These are phyloP conservation scores for Hyposoter didymator DNA, from an alignment of 2,888 invertebrate genomes.

Conservation along the genomic window DNA sequence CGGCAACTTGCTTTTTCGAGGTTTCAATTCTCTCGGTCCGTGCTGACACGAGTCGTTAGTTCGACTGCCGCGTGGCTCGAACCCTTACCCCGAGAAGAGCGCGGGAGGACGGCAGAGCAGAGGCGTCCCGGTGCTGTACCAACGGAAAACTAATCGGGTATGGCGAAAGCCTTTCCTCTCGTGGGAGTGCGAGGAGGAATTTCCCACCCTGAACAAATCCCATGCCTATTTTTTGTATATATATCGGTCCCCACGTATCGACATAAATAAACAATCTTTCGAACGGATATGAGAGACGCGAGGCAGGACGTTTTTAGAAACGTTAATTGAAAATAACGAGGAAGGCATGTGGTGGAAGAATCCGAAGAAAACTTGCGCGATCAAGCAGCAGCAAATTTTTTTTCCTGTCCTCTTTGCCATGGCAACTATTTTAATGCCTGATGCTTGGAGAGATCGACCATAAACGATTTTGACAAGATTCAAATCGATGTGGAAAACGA, in stretches of 20 bases:
- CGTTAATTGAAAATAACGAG: constrained; percentile 34
- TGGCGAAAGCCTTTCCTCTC: constrained; percentile 29
- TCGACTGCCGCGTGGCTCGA: constrained; percentile 59
- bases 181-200: constrained; percentile 16
- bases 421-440: neutral
- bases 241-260: neutral
- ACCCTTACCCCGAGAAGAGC: constrained; percentile 35
- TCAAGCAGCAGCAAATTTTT: neutral
- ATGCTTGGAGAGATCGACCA: neutral
- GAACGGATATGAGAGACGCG: neutral
- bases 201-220: constrained; percentile 6
- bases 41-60: constrained; percentile 49
- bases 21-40: constrained; percentile 3
- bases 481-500: neutral
- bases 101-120: constrained; percentile 14
- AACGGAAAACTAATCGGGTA: constrained; percentile 46
- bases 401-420: neutral
- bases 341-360: constrained; percentile 6
- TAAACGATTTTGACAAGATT: neutral
- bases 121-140: constrained; percentile 33
- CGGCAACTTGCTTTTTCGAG: neutral
- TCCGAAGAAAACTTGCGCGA: neutral
- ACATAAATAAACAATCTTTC: constrained; percentile 22
- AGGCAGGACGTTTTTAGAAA: neutral
- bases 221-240: neutral